phyloP scores from a whole-genome alignment of 2,113 vertebrate species.

The Axis porcinus region DNA sequence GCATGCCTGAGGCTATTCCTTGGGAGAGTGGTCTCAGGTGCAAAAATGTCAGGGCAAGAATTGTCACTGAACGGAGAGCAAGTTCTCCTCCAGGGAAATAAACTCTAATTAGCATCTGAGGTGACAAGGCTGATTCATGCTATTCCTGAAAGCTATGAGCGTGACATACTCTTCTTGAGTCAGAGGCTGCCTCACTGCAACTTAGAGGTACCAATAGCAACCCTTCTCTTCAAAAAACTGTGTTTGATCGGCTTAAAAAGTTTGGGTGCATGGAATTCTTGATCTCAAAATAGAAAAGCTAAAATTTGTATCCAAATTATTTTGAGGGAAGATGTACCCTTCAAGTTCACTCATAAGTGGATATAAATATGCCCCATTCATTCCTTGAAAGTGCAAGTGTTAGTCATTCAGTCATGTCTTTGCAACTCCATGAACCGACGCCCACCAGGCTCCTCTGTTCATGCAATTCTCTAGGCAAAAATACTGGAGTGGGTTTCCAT shows the following conservation, averaged over 20 bases:
- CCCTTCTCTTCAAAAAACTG: neutral
- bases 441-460: neutral
- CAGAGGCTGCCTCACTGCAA: neutral
- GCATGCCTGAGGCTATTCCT: neutral
- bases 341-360: neutral
- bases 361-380: neutral
- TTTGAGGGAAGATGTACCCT: neutral
- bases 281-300: neutral
- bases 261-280: neutral
- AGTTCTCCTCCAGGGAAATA: neutral
- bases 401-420: neutral
- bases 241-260: neutral
- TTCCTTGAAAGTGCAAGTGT: neutral
- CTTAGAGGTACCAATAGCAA: no score
- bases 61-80: neutral
- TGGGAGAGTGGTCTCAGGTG: neutral
- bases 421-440: neutral
- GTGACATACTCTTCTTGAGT: neutral
- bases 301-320: neutral
- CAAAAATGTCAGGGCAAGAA: neutral
- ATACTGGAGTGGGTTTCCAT: neutral
- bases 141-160: neutral
- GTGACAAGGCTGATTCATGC: neutral
- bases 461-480: neutral
- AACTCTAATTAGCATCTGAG: neutral